Conservation (phyloP, 2,113 vertebrate species). For the Xiphophorus couchianus region DNA sequence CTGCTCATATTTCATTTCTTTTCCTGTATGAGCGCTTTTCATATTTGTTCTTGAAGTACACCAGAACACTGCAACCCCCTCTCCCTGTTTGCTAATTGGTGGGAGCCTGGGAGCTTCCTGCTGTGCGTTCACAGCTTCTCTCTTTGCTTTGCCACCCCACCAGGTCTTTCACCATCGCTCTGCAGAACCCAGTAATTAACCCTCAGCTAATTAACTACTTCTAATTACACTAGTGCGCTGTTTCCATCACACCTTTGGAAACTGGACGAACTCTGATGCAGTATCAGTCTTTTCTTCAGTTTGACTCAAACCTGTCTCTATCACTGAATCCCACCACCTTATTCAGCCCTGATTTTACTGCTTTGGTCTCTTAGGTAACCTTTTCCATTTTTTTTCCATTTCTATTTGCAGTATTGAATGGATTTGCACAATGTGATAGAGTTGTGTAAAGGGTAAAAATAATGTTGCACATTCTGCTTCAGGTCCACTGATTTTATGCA, state of each 20-base stretch:
- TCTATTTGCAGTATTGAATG: constrained; percentile 56
- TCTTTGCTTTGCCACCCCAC: constrained; percentile 74
- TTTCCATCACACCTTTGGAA: constrained; percentile 90
- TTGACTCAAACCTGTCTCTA: constrained; percentile 41
- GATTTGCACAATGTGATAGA: constrained; percentile 65
- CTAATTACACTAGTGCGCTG: constrained; percentile 94
- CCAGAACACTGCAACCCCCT: constrained; percentile 40
- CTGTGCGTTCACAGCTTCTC: constrained; percentile 78
- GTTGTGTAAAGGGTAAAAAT: constrained; percentile 66
- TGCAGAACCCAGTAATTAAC: constrained; percentile 94
- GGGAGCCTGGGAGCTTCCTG: constrained; percentile 82
- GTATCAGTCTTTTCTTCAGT: constrained; percentile 53
- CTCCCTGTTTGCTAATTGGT: constrained; percentile 81
- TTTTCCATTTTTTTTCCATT: constrained; percentile 25
- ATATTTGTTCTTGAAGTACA: constrained; percentile 68
- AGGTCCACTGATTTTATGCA: constrained; percentile 71
- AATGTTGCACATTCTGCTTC: constrained; percentile 70
- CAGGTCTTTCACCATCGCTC: constrained; percentile 75
- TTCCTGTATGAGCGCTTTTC: constrained; percentile 50
- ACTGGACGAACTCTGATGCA: constrained; percentile 75
- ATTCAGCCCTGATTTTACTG: constrained; percentile 23
- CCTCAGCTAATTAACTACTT: constrained; percentile 99
- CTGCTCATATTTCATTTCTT: constrained; percentile 36
- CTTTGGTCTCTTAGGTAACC: constrained; percentile 49
- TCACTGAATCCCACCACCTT: constrained; percentile 37